Evolutionary conservation across 2,113 vertebrate species (phyloP).

Genomic region (Eulemur macaco): DNA sequence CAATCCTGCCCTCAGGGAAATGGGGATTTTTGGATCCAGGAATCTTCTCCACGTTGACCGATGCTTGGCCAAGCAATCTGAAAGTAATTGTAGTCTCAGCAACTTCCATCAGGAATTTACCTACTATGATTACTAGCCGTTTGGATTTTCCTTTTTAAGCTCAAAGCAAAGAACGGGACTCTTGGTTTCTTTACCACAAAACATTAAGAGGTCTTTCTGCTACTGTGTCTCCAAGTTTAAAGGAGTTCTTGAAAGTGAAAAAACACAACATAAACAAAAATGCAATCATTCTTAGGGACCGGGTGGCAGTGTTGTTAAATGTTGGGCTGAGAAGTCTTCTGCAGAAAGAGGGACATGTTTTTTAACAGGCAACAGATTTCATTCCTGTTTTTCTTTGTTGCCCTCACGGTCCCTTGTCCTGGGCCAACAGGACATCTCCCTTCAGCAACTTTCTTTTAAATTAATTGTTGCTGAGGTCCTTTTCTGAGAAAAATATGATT

Average conservation of each 20-base stretch:
- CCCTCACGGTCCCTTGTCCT: not conserved
- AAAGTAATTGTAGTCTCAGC: not conserved
- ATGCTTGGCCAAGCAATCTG: not conserved
- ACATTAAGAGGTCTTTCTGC: not conserved
- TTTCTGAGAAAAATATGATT: conserved; percentile 34
- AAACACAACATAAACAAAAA: not conserved
- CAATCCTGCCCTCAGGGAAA: not conserved
- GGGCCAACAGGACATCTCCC: not conserved
- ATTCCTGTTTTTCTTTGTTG: not conserved
- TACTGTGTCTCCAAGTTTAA: not conserved
- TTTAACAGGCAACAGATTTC: not conserved
- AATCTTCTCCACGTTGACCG: not conserved
- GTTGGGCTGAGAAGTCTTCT: not conserved
- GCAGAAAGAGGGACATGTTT: not conserved
- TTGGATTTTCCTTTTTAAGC: not conserved
- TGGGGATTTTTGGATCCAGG: not conserved
- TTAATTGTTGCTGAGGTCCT: not conserved
- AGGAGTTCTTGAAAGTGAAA: not conserved
- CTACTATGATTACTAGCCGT: not conserved
- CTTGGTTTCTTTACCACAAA: not conserved
- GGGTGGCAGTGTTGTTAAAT: not conserved
- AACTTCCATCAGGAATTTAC: not conserved
- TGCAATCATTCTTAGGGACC: not conserved
- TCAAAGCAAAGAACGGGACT: not conserved
- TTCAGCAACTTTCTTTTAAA: not conserved